Conservation (phyloP, 2,888 invertebrate species). For the Antitype chi region DNA sequence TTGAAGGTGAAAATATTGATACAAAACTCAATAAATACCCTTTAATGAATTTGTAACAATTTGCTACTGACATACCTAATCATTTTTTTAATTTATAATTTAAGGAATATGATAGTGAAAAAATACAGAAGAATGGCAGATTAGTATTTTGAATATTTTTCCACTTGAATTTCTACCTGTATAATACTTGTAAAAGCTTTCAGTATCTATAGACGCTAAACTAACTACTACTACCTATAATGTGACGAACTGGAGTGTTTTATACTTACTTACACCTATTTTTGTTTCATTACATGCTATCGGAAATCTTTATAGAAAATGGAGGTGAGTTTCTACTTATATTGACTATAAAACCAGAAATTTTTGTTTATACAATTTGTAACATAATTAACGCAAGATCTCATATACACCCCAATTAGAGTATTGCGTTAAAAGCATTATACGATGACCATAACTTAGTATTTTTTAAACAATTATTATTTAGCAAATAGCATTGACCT, state of each 20-base stretch:
- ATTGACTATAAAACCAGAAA: constrained; percentile 38
- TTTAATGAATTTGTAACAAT: background rate
- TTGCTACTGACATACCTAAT: constrained; percentile 4
- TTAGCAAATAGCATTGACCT: too few species aligned
- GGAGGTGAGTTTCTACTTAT: constrained; percentile 84
- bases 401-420: too few species aligned
- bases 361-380: constrained; percentile 9
- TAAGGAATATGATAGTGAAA: background rate
- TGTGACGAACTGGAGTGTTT: constrained; percentile 63
- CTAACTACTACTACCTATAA: constrained; percentile 67
- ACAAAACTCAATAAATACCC: constrained; percentile 25
- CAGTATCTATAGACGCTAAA: constrained; percentile 62
- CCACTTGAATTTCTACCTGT: constrained; percentile 52
- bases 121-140: background rate
- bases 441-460: too few species aligned
- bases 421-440: too few species aligned
- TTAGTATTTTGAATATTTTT: constrained; percentile 26
- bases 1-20: constrained; percentile 20
- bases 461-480: too few species aligned
- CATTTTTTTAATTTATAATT: background rate
- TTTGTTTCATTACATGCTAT: constrained; percentile 88
- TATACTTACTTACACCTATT: constrained; percentile 74
- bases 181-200: constrained; percentile 65
- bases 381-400: too few species aligned
- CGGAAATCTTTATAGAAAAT: constrained; percentile 85